A percentile compares a stretch with the other conserved stretches of the same genome.
Evolutionary conservation across 1,140 invertebrate species (phyloP).

Genomic region (Drosophila subobscura): DNA sequence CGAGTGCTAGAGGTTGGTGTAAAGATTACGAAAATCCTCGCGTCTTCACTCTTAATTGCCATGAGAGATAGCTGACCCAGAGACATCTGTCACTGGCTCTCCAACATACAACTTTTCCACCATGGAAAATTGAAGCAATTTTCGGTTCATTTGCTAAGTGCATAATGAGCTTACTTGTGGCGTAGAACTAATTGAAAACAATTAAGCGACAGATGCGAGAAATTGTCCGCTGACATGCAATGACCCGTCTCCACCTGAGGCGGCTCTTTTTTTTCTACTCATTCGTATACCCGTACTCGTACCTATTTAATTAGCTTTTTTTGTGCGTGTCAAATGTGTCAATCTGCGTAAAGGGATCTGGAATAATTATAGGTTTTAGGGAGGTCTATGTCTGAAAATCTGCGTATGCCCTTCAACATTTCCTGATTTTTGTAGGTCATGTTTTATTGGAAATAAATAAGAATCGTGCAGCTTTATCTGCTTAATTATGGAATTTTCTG

Average conservation of each 20-base stretch:
- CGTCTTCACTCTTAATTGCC: constrained; percentile 51
- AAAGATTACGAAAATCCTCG: constrained; percentile 61
- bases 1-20: constrained; percentile 37
- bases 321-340: constrained; percentile 16
- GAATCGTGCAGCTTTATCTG: neutral
- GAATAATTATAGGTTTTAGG: neutral
- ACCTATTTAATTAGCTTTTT: neutral
- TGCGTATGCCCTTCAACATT: no score
- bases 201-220: constrained; percentile 50
- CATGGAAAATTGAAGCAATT: constrained; percentile 11
- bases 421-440: no score
- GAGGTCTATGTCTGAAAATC: no score
- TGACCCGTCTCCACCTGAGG: constrained; percentile 8
- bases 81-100: constrained; percentile 7
- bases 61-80: constrained; percentile 15
- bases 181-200: constrained; percentile 62
- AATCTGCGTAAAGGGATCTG: neutral
- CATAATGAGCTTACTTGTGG: constrained; percentile 51
- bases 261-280: neutral
- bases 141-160: constrained; percentile 21
- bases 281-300: neutral
- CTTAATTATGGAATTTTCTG: no score
- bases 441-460: neutral
- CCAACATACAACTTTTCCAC: constrained; percentile 3
- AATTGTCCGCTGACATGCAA: constrained; percentile 56